Base-by-base conservation (phyloP, 2,888 invertebrate genomes). In the Plebejus anna region DNA sequence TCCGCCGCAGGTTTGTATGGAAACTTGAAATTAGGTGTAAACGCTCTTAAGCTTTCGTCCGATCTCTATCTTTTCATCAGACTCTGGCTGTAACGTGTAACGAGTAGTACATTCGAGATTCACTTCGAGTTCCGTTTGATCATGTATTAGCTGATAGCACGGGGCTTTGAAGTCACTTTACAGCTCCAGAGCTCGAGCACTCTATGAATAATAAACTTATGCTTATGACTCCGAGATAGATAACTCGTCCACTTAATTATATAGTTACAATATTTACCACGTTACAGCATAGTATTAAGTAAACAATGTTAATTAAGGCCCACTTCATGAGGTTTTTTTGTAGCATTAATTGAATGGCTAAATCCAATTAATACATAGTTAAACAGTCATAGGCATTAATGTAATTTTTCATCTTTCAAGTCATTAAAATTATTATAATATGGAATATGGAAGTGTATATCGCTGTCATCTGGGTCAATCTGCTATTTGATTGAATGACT, bases 51-150 rank as follows among this genome's bases (percentile, higher is more conserved):
- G 4, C n/a, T 59, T 59, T 59, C 7, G 7, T 22, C n/a, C n/a
- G 59, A 59, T 59, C 2, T 59, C 59, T 59, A n/a, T 59, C 22
- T n/a, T 59, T n/a, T 59, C 59, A 59, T 55, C 55, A 55, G 55
- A 55, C 55, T 55, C 55, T 7, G 4, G 3, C 9, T 66, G n/a
- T 11, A 66, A 32, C 66, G 28, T 82, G 80, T 84, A 81, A 82
- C 83, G 22, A 13, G 66, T 22, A 61, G n/a, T 32, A 32, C 32
- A 5, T 66, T 28, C 61, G 61, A 61, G 61, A 61, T 28, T 61
- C 61, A 28, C 28, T 28, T 61, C 32, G 13, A 66, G 66, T 66
- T 66, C 13, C 13, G 32, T 66, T 66, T 66, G 66, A 66, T 66
- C 66, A 36, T 66, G 66, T 66, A 66, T 66, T 66, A 66, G 36